Evolutionary conservation across 2,888 invertebrate genomes (phyloP).

Genomic region (Scaptodrosophila latifasciaeformis): DNA sequence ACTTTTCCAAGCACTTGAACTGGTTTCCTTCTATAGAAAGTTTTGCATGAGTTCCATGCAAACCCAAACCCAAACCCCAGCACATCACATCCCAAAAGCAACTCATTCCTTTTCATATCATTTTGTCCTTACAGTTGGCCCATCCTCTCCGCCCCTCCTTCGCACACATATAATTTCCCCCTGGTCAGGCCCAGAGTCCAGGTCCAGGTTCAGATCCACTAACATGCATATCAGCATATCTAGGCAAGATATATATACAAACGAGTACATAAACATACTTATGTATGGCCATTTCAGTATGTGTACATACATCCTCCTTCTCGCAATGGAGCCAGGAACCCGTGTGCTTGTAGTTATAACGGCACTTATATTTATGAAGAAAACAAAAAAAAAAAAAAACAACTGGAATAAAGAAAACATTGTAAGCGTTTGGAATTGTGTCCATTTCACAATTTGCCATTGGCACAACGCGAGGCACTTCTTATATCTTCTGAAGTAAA

Average conservation of each 20-base stretch:
- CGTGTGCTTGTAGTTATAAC: conserved; percentile 34
- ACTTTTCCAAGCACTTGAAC: conserved; percentile 45
- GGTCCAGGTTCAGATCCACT: neutral
- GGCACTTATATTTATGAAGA: conserved; percentile 42
- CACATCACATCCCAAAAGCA: no score
- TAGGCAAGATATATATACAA: conserved; percentile 11
- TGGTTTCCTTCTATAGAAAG: conserved; percentile 35
- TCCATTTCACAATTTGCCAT: conserved; percentile 48
- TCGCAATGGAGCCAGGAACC: no score
- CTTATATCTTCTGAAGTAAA: no score
- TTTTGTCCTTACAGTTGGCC: conserved; percentile 5
- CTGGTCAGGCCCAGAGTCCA: neutral
- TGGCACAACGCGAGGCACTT: conserved; percentile 22
- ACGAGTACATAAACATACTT: no score
- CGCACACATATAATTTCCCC: neutral
- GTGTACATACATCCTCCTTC: no score
- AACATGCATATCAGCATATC: conserved; percentile 29
- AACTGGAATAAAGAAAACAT: conserved; percentile 5
- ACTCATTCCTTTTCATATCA: no score
- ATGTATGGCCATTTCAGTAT: conserved; percentile 1
- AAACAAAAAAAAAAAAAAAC: conserved; percentile 22
- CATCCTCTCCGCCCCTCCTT: neutral
- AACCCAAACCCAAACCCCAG: no score
- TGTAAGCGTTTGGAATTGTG: conserved; percentile 33
- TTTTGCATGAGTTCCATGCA: conserved; percentile 25